Evolutionary conservation across 2,797 vertebrate genomes (phyloP).

Genomic region (Sebastes dallii): DNA sequence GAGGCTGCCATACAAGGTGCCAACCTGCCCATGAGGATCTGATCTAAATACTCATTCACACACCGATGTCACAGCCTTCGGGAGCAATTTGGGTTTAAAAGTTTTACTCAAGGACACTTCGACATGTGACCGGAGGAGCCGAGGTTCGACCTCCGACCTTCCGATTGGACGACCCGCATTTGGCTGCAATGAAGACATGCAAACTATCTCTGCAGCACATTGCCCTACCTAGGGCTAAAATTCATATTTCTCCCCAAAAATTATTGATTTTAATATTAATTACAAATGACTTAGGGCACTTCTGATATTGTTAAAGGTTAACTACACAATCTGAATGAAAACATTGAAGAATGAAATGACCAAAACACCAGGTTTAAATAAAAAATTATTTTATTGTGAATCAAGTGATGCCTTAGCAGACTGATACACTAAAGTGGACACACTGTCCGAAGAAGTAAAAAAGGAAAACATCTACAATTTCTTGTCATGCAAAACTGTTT

Average conservation of each 20-base stretch:
- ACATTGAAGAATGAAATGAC: background rate
- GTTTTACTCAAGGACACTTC: too few species aligned
- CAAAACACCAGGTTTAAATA: slow-evolving; percentile 8
- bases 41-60: too few species aligned
- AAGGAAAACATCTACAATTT: background rate
- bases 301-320: background rate
- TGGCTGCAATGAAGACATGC: background rate
- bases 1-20: too few species aligned
- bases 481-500: background rate
- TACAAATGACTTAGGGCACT: background rate
- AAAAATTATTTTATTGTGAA: slow-evolving; percentile 66
- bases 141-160: too few species aligned
- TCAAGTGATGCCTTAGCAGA: slow-evolving; percentile 31
- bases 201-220: background rate
- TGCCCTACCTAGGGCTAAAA: background rate
- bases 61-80: too few species aligned
- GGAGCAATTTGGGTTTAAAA: too few species aligned
- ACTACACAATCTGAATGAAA: background rate
- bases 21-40: too few species aligned
- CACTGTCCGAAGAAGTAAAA: slow-evolving; percentile 28
- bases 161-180: background rate
- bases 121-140: too few species aligned
- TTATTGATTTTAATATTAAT: background rate
- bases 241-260: background rate
- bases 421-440: slow-evolving; percentile 5